Evolutionary conservation across 2,888 invertebrate genomes (phyloP).

Genomic region (Pristionchus arcanus): DNA sequence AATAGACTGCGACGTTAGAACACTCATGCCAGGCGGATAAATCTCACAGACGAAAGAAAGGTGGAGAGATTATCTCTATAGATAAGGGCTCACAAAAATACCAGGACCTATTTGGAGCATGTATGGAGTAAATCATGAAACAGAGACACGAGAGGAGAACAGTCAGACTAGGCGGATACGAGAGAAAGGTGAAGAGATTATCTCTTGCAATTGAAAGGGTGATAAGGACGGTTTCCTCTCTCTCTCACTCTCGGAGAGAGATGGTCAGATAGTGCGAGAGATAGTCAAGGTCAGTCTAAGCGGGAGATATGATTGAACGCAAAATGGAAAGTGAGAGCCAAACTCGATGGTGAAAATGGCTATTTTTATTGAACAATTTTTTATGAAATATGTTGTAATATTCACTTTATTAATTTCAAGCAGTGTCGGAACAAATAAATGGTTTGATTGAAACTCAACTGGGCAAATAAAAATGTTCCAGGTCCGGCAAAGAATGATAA

Average conservation of each 20-base stretch:
- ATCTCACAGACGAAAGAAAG: neutral
- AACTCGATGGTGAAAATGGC: no score
- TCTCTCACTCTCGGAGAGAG: neutral
- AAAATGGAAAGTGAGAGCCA: neutral
- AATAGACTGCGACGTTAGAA: no score
- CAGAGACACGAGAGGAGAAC: no score
- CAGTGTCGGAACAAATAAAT: neutral
- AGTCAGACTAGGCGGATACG: neutral
- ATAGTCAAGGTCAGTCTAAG: conserved; percentile 13
- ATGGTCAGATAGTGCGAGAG: neutral
- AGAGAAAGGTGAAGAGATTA: no score
- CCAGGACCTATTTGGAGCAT: no score
- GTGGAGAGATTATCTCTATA: neutral
- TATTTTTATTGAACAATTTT: no score
- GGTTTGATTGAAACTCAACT: neutral
- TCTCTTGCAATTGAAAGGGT: neutral
- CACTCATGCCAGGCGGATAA: neutral
- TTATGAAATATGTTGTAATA: no score
- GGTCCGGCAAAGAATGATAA: no score
- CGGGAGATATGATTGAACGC: neutral
- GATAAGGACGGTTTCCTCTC: conserved; percentile 31
- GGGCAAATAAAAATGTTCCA: neutral
- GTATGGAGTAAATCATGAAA: no score
- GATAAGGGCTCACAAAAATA: no score
- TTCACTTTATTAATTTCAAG: neutral